Evolutionary conservation across 2,888 invertebrate species (phyloP), one percentile per base, ranked within the genome.

Genomic region (Aspidiotus rigidus): DNA sequence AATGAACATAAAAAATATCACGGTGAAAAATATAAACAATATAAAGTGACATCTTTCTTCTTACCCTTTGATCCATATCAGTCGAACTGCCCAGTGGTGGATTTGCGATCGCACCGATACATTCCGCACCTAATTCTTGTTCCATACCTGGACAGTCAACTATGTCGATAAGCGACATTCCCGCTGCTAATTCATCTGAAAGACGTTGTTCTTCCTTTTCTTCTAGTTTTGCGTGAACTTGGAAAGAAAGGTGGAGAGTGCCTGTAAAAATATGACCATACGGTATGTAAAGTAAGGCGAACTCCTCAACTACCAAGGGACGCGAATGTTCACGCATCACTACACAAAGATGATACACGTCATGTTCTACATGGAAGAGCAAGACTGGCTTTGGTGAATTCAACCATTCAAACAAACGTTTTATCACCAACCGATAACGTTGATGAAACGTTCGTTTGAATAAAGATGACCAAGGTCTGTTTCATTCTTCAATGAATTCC

Each of bases 181-280:
- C 40, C 13, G 66, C 55, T 1, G 66, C 66, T 28, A 66, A 44
- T 59, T 66, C 66, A 44, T 66, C 57, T 1, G 66, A 66, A 11
- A 66, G 57, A 16, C 66, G 56, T 10, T 56, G 41, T 49, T 66
- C 66, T 66, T 66, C 66, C n/a, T n/a, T 57, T 55, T 66, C 66
- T 40, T 66, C 56, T 41, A 66, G 44, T 66, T 44, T 66, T 28
- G 15, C 40, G 42, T 56, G 53, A 56, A 66, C 66, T 56, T 66
- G 57, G 49, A 66, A 66, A 17, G 57, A 56, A 13, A 66, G 41
- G 40, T 44, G 40, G 49, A 66, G 66, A 16, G 57, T 49, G 55
- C 57, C 66, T 66, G 28, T 15, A 41, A 11, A 40, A 16, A 10
- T 11, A 5, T 3, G 5, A 53, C n/a, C n/a, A 53, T 53, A 53